These are phyloP conservation scores for Brachionus calyciflorus DNA, from an alignment of 1,140 invertebrate species.

Conservation along the genomic window DNA sequence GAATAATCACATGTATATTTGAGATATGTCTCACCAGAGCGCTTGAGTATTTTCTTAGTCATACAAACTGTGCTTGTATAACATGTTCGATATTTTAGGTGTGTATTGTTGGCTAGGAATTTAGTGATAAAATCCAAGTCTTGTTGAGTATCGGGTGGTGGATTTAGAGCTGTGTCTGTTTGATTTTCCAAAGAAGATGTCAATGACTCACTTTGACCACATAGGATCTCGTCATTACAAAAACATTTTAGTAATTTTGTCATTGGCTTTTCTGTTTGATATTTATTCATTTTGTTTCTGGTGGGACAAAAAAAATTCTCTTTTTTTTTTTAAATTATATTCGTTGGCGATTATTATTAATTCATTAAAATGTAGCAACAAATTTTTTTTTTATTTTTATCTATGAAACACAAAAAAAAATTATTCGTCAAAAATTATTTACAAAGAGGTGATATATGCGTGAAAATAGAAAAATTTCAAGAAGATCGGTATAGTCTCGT, in stretches of 20 bases:
- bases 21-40: not conserved
- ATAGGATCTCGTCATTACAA: constrained; percentile 29
- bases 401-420: no score
- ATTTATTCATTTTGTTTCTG: constrained; percentile 1
- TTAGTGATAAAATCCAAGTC: not conserved
- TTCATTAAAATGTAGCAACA: no score
- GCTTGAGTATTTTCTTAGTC: constrained; percentile 1
- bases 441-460: no score
- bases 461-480: no score
- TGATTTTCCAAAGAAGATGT: no score
- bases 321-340: no score
- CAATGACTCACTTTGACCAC: not conserved
- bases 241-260: constrained; percentile 4
- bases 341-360: no score
- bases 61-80: constrained; percentile 31
- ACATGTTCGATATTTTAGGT: not conserved
- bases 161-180: no score
- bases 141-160: not conserved
- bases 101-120: not conserved
- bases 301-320: no score
- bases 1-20: constrained; percentile 40
- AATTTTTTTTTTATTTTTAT: no score
- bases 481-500: no score
- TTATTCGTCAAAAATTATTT: no score
- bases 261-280: not conserved